These are phyloP conservation scores for Peromyscus californicus DNA, from an alignment of 2,113 vertebrate species.

Conservation along the genomic window DNA sequence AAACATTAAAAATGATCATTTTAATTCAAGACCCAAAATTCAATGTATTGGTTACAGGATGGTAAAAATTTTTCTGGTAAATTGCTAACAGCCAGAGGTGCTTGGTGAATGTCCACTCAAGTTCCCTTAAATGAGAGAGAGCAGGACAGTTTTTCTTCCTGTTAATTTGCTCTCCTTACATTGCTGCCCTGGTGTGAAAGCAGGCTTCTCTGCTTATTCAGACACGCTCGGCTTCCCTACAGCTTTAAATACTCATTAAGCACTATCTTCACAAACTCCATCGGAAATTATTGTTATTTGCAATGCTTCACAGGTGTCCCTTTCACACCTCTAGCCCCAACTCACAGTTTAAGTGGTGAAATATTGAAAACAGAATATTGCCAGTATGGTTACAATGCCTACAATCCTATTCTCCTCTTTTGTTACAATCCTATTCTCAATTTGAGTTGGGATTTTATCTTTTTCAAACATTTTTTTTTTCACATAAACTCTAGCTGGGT, in stretches of 20 bases:
- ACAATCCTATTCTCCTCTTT: background rate
- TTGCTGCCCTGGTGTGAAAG: background rate
- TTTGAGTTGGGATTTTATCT: background rate
- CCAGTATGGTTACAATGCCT: background rate
- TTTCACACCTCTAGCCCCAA: background rate
- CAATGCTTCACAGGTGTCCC: background rate
- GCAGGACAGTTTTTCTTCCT: background rate
- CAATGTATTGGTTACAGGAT: background rate
- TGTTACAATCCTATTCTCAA: background rate
- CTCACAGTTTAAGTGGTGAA: background rate
- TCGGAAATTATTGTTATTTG: background rate
- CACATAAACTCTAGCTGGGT: slow-evolving; percentile 68
- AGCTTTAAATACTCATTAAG: background rate
- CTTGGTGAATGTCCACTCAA: background rate
- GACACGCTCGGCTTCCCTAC: background rate
- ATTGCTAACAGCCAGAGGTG: background rate
- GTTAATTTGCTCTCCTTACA: background rate
- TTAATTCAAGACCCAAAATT: background rate
- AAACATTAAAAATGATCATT: background rate
- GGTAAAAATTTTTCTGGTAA: background rate
- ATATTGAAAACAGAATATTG: background rate
- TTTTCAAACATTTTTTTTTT: background rate
- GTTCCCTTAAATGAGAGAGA: background rate
- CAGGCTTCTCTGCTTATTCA: background rate
- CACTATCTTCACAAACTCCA: background rate